A percentile compares a stretch with the other conserved stretches of the same genome.
phyloP scores from a whole-genome alignment of 2,888 invertebrate species.

The Troilus luridus region DNA sequence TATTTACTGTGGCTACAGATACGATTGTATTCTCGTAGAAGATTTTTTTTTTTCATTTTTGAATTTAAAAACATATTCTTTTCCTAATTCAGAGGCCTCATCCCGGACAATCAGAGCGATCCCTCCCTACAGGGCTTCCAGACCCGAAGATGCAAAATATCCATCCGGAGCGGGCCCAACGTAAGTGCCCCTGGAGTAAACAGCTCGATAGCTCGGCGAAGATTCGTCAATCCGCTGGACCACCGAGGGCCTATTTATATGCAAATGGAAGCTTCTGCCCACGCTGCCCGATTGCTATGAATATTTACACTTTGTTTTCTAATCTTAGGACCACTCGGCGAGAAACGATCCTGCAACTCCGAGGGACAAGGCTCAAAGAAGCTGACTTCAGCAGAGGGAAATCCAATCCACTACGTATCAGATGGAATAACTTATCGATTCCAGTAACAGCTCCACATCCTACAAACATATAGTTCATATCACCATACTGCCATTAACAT shows the following conservation, averaged over 20 bases:
- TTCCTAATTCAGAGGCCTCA: too few relatives aligned
- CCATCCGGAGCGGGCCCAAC: background rate
- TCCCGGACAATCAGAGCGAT: too few relatives aligned
- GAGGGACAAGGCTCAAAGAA: background rate
- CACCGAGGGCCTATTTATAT: constrained; percentile 29
- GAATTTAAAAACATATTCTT: too few relatives aligned
- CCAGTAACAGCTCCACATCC: background rate
- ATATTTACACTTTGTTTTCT: constrained; percentile 38
- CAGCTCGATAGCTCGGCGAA: background rate
- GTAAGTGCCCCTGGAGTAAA: background rate
- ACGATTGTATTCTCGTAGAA: too few relatives aligned
- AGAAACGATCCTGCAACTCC: background rate
- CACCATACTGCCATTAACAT: background rate
- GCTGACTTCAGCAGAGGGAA: background rate
- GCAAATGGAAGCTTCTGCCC: constrained; percentile 5
- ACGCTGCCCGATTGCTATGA: constrained; percentile 20
- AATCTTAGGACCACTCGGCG: background rate
- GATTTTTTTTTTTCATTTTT: too few relatives aligned
- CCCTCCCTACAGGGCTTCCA: background rate
- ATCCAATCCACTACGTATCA: background rate
- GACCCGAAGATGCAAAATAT: background rate
- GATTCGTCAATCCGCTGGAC: constrained; percentile 12
- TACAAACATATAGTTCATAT: background rate
- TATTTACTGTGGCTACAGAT: too few relatives aligned
- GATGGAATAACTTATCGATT: constrained; percentile 26